Base-by-base conservation (phyloP, 2,113 vertebrate species). In the Dissostichus mawsoni region DNA sequence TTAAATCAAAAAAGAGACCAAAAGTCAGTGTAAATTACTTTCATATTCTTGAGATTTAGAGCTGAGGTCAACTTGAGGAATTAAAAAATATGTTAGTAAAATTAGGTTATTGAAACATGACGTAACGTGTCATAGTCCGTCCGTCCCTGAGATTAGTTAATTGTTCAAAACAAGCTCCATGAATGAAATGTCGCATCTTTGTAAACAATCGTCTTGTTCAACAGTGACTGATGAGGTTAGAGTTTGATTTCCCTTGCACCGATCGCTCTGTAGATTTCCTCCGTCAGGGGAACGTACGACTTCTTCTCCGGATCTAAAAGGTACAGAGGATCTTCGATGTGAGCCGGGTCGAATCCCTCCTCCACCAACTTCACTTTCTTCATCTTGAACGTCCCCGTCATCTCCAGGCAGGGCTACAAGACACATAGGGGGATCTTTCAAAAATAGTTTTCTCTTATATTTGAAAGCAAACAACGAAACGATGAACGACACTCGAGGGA, bases 331-430 rank as follows among this genome's bases (percentile, higher is more conserved):
- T 98, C 97, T 0, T 11, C 3, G 18, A 98, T 66, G 12, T 57
- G 0, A 0, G 33, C 48, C 3, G 96, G 95, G 47, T 97, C 33
- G 14, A 98, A 99, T 36, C 97, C 97, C n/a, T 99, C 97, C 12
- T 89, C 87, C 58, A 96, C 95, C 77, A 99, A 69, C 66, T 75
- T 92, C 82, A 86, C 85, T 73, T 99, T 98, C 79, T 94, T 85
- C 84, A 97, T 95, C 90, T 99, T 99, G 94, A 97, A 99, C 0
- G 97, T 98, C 29, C 93, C 93, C 0, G 98, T 99, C 87, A 96
- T 29, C 78, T 98, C 96, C 93, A 99, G 84, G 8, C 65, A 20
- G 0, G 93, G 92, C 98, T 98, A 80, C 1, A 82, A 90, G 13
- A 87, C 23, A 80, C 51, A 77, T 5, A 2, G 2, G 4, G 11